Conservation (phyloP, 2,888 invertebrate genomes). For the Diabrotica balteata region DNA sequence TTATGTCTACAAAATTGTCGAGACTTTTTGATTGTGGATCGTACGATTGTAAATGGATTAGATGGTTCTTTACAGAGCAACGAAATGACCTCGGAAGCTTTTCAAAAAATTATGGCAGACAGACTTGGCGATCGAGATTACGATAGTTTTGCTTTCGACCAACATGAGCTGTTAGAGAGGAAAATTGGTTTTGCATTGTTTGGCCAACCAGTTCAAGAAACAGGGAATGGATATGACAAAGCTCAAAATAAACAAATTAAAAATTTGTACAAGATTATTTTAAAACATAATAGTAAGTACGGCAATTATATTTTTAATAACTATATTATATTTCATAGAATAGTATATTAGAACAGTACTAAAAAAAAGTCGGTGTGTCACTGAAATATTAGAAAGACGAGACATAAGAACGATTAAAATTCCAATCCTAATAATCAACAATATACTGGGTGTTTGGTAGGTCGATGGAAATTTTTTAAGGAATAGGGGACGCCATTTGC, state of each 20-base stretch:
- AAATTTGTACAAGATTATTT: slow-evolving; percentile 45
- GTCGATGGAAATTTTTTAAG: no score
- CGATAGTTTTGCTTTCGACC: slow-evolving; percentile 63
- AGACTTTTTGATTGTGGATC: slow-evolving; percentile 38
- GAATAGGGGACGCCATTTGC: no score
- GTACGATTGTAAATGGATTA: slow-evolving; percentile 37
- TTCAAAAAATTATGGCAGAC: slow-evolving; percentile 68
- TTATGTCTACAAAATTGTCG: slow-evolving; percentile 39
- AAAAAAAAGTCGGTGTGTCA: no score
- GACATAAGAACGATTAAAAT: no score
- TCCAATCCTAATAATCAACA: no score
- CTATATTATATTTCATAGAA: neutral
- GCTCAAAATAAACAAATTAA: slow-evolving; percentile 47
- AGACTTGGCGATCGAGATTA: slow-evolving; percentile 65
- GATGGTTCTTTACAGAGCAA: slow-evolving; percentile 31
- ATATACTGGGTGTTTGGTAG: no score
- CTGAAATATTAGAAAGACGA: no score
- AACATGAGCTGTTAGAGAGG: slow-evolving; percentile 62
- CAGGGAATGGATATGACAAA: slow-evolving; percentile 51
- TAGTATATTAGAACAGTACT: neutral
- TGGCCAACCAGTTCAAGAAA: slow-evolving; percentile 63
- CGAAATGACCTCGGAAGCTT: slow-evolving; percentile 46
- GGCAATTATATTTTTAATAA: neutral
- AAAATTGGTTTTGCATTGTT: slow-evolving; percentile 67
- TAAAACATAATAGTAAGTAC: slow-evolving; percentile 46